Evolutionary conservation across 2,113 vertebrate species (phyloP).

Genomic region (Datnioides undecimradiatus): DNA sequence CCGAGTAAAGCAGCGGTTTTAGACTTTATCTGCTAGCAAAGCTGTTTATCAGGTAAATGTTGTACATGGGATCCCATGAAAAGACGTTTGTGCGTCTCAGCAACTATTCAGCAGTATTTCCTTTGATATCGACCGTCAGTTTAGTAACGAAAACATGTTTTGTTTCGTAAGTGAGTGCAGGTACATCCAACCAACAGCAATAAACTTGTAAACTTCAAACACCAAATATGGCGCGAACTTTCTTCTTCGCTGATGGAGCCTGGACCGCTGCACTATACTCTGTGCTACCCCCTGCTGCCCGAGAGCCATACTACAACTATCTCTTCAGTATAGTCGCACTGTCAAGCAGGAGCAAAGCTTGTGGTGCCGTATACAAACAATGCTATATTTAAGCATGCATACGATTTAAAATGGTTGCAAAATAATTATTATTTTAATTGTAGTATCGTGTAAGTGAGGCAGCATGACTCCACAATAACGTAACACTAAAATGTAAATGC

Average conservation of each 20-base stretch:
- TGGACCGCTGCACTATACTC: not conserved
- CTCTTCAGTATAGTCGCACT: not conserved
- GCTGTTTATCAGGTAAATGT: not conserved
- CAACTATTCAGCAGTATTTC: not conserved
- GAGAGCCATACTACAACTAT: not conserved
- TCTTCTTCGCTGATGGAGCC: not conserved
- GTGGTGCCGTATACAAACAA: not conserved
- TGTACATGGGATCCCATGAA: not conserved
- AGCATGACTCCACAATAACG: not conserved
- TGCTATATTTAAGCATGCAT: not conserved
- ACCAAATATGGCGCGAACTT: not conserved
- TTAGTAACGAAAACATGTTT: not conserved
- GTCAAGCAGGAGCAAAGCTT: not conserved
- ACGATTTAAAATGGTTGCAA: not conserved
- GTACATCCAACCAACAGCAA: not conserved
- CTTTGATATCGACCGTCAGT: too few relatives aligned
- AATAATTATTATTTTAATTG: not conserved
- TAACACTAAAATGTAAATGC: not conserved
- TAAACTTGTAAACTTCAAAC: not conserved
- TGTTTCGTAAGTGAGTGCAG: not conserved
- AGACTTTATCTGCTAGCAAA: not conserved
- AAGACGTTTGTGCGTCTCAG: not conserved
- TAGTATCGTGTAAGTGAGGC: not conserved
- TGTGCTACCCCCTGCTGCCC: constrained; percentile 17
- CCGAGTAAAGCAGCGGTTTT: not conserved